Percentiles rank a stretch among this genome's conserved stretches.
phyloP scores from a whole-genome alignment of 2,113 vertebrate species.

The Zapornia atra region DNA sequence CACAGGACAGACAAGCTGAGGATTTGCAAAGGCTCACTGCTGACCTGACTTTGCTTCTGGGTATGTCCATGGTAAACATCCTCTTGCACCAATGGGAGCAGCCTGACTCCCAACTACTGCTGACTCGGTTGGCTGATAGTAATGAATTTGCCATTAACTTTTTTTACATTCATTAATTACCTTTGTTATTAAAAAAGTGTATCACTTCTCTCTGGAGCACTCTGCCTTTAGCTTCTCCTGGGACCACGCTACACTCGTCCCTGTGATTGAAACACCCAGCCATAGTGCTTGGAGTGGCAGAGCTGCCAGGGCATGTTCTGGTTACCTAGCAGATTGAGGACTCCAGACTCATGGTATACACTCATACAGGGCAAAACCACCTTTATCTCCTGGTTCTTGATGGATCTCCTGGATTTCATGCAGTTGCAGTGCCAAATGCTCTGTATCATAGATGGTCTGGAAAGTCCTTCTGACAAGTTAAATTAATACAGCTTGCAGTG shows the following conservation, averaged over 20 bases:
- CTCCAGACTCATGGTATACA: not conserved
- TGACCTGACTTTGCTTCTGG: not conserved
- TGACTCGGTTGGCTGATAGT: not conserved
- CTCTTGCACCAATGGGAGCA: not conserved
- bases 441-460: not conserved
- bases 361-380: not conserved
- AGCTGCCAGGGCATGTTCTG: not conserved
- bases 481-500: not conserved
- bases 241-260: fast-evolving
- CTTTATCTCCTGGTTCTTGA: not conserved
- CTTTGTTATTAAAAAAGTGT: not conserved
- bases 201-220: not conserved
- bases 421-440: not conserved
- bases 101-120: not conserved
- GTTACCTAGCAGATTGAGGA: not conserved
- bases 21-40: not conserved
- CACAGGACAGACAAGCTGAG: fast-evolving
- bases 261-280: not conserved
- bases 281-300: not conserved
- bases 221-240: not conserved
- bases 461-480: not conserved
- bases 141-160: not conserved
- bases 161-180: not conserved
- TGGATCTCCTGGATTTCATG: not conserved
- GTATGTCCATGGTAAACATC: not conserved